Conservation (phyloP, 1,140 invertebrate species). For the Odontomachus brunneus region DNA sequence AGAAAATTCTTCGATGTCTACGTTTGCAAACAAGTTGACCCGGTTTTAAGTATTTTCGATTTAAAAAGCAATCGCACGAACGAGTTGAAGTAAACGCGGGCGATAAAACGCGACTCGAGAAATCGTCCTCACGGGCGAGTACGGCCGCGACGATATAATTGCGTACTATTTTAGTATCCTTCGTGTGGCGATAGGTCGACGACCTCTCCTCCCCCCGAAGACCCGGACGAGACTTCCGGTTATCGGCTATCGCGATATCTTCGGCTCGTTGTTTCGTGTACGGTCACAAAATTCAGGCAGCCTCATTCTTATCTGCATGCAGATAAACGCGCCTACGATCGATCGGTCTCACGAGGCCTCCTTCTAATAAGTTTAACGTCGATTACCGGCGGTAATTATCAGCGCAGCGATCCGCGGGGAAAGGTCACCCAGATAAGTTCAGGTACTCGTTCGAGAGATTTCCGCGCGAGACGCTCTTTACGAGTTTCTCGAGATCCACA, state of each 20-base stretch:
- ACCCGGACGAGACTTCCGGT: slow-evolving; percentile 67
- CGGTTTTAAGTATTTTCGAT: not conserved
- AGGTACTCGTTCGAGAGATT: not conserved
- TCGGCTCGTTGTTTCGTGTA: not conserved
- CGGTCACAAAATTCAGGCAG: not conserved
- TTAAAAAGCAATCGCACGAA: not conserved
- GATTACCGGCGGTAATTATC: slow-evolving; percentile 50
- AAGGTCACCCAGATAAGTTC: slow-evolving; percentile 6
- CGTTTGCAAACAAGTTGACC: not conserved
- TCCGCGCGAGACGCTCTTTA: not conserved
- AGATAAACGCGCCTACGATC: slow-evolving; percentile 29
- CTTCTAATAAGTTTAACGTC: slow-evolving; percentile 20
- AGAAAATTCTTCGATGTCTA: not conserved
- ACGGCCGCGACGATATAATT: slow-evolving; percentile 11
- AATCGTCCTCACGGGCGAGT: slow-evolving; percentile 23
- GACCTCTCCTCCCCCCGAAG: slow-evolving; percentile 60
- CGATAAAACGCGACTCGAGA: slow-evolving; percentile 28
- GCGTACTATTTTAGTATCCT: slow-evolving; percentile 58
- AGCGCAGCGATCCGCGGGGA: not conserved
- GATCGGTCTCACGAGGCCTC: not conserved
- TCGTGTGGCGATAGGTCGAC: slow-evolving; percentile 14
- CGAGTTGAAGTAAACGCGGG: not conserved
- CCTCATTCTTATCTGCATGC: not conserved
- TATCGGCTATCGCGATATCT: slow-evolving; percentile 46
- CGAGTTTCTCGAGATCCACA: not conserved